A percentile compares a stretch with the other conserved stretches of the same genome.
These are phyloP conservation scores for Luperina testacea DNA, from an alignment of 2,888 invertebrate genomes.

Conservation along the genomic window DNA sequence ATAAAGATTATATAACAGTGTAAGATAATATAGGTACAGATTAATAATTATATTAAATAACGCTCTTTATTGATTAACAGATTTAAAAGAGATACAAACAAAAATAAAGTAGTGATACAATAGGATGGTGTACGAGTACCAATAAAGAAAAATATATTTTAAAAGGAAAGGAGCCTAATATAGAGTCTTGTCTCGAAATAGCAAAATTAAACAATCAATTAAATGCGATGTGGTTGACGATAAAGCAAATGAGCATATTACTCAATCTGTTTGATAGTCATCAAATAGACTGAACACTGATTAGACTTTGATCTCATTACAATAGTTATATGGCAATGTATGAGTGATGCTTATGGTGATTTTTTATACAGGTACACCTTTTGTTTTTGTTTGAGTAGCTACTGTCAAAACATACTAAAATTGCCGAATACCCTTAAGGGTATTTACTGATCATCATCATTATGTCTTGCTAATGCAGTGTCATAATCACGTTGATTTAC, in stretches of 20 bases:
- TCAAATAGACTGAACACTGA: constrained; percentile 4
- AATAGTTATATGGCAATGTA: background rate
- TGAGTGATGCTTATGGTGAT: background rate
- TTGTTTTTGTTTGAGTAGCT: background rate
- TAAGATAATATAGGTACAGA: background rate
- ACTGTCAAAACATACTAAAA: background rate
- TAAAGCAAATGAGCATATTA: constrained; percentile 8
- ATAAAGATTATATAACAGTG: background rate
- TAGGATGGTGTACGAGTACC: no score
- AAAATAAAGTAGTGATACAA: background rate
- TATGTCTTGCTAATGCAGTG: constrained; percentile 7
- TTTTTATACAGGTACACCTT: background rate
- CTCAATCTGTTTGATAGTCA: no score
- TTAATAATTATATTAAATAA: no score
- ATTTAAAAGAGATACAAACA: background rate
- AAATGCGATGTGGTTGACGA: background rate
- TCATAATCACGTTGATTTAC: background rate
- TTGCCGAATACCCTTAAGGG: background rate
- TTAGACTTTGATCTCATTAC: constrained; percentile 21
- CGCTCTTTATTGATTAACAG: background rate
- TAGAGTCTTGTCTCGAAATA: background rate
- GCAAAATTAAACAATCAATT: background rate
- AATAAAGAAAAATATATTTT: background rate
- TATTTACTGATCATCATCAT: constrained; percentile 4
- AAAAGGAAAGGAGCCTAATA: background rate